Evolutionary conservation across 2,797 vertebrate species (phyloP).

Genomic region (Syncerus caffer): DNA sequence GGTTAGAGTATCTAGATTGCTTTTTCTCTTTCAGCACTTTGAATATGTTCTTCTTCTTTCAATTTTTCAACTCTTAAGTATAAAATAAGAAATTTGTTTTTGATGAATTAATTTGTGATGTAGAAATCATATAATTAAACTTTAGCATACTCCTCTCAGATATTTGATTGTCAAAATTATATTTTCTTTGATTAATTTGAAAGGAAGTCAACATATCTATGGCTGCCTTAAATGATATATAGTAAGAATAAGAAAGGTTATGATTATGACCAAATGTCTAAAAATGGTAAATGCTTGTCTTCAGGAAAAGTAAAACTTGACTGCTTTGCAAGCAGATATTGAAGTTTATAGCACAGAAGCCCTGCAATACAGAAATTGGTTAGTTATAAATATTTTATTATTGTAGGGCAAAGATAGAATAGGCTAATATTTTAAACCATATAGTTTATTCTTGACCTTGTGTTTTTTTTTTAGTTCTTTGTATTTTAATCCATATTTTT

Average conservation of each 20-base stretch:
- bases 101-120: neutral
- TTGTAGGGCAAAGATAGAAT: neutral
- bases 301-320: neutral
- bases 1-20: neutral
- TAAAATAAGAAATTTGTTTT: neutral
- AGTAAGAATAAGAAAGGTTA: neutral
- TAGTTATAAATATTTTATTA: slow-evolving; percentile 7
- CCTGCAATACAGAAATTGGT: neutral
- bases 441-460: neutral
- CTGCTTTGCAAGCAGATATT: neutral
- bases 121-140: neutral
- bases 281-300: neutral
- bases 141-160: neutral
- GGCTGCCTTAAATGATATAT: neutral
- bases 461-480: neutral
- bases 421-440: neutral
- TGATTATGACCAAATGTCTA: neutral
- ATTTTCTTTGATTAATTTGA: slow-evolving; percentile 16
- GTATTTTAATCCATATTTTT: neutral
- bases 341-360: neutral
- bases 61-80: neutral
- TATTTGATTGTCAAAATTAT: neutral
- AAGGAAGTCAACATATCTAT: neutral
- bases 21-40: neutral
- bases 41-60: neutral